Percentiles rank a stretch among this genome's conserved stretches.
Evolutionary conservation across 2,888 invertebrate species (phyloP).

Genomic region (Monoplex corrugatus): DNA sequence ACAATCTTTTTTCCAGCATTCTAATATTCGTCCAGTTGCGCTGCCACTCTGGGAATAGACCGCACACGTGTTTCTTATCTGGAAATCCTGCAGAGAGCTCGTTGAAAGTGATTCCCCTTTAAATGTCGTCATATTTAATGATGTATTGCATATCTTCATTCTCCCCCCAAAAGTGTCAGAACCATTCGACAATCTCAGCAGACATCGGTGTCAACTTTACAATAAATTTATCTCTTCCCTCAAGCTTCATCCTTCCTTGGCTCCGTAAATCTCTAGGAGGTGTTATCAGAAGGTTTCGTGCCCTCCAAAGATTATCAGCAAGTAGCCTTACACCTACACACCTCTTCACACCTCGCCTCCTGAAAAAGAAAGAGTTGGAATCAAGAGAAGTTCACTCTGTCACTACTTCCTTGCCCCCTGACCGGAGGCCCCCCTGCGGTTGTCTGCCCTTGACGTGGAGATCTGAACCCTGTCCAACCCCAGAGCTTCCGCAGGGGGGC

Average conservation of each 20-base stretch:
- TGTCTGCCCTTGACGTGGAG: constrained; percentile 19
- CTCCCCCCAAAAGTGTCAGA: background rate
- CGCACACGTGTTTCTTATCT: too few species aligned
- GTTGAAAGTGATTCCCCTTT: too few species aligned
- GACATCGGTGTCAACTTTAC: background rate
- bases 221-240: background rate
- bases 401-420: background rate
- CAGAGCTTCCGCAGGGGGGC: background rate
- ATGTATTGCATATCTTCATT: too few species aligned
- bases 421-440: constrained; percentile 23
- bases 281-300: background rate
- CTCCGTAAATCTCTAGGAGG: too few species aligned
- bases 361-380: background rate
- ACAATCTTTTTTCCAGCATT: too few species aligned
- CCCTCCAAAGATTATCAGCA: constrained; percentile 17
- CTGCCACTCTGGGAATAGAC: too few species aligned
- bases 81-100: too few species aligned
- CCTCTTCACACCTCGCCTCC: constrained; percentile 29
- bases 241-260: too few species aligned
- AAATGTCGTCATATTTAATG: too few species aligned
- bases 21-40: too few species aligned
- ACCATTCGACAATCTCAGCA: background rate
- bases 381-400: constrained; percentile 19
- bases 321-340: too few species aligned
- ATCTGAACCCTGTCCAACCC: constrained; percentile 21